Evolutionary conservation across 2,797 vertebrate genomes (phyloP), one percentile per base, ranked within the genome.

Genomic region (Sebastes trivittatus): DNA sequence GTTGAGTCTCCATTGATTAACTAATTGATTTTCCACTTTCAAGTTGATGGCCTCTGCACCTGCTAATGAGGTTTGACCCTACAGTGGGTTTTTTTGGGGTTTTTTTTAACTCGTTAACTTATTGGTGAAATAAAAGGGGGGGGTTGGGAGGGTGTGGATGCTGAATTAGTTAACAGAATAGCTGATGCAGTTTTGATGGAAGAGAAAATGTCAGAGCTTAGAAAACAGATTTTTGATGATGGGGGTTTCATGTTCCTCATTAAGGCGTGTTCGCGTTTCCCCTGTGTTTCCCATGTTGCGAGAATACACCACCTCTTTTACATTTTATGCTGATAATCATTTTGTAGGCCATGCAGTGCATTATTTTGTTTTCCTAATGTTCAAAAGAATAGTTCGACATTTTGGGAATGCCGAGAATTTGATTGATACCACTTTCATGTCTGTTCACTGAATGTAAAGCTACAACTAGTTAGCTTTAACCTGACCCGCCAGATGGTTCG

Each of bases 21-120:
- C 16, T 72, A 38, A 88, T 87, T 70, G 81, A 89, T 88, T 88
- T 82, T 77, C 62, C 74, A 71, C 62, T 77, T 72, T 22, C 6
- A 69, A 38, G 52, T 55, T 83, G 74, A 88, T 83, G 75, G 77
- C 81, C 75, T 80, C 70, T 70, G 60, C 77, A 77, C 75, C 72
- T 82, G 30, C 69, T 89, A 75, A 92, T 74, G 78, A 88, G 89
- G 71, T 66, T 77, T 89, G 78, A 91, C 64, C 64, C 29, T 11
- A 5, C 13, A 46, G 55, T 59, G 63, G 77, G n/a, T n/a, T n/a
- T n/a, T n/a, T n/a, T n/a, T n/a, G n/a, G n/a, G n/a, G n/a, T n/a
- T n/a, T n/a, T n/a, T n/a, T n/a, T n/a, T n/a, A n/a, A n/a, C 64
- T 52, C 1, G 5, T 22, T 54, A 54, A 22, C n/a, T 75, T 78